phyloP scores from a whole-genome alignment of 2,888 invertebrate genomes.

The Andrena praecox region DNA sequence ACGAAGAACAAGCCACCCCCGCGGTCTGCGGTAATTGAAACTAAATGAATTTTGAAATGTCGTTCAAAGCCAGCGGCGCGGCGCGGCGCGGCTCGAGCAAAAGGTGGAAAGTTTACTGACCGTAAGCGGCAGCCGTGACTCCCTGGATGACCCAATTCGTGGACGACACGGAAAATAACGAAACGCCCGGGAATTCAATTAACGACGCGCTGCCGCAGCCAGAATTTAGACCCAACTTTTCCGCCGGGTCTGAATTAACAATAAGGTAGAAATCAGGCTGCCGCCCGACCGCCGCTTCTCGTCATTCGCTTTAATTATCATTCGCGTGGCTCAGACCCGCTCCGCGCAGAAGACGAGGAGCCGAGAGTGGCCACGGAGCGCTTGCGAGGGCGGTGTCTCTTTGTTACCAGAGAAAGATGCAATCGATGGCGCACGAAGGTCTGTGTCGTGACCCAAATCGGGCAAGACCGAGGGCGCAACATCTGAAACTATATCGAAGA shows the following conservation, averaged over 20 bases:
- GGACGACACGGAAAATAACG: constrained; percentile 65
- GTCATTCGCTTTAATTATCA: constrained; percentile 29
- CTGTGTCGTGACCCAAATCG: not conserved
- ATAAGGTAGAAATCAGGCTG: constrained; percentile 47
- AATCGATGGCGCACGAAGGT: not conserved
- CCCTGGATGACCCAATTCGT: constrained; percentile 61
- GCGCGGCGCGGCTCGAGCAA: constrained; percentile 9
- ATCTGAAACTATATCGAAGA: constrained; percentile 16
- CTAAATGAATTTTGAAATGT: constrained; percentile 65
- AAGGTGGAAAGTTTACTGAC: constrained; percentile 62
- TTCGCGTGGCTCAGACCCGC: not conserved
- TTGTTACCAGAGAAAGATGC: not conserved
- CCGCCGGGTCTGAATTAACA: constrained; percentile 52
- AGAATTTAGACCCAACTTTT: constrained; percentile 49
- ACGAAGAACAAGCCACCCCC: constrained; percentile 58
- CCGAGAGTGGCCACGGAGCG: not conserved
- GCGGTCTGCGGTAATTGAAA: constrained; percentile 61
- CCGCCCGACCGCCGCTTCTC: not conserved
- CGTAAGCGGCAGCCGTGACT: constrained; percentile 59
- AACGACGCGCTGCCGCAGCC: constrained; percentile 50
- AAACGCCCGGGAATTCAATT: constrained; percentile 68
- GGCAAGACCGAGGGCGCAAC: not conserved
- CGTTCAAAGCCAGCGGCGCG: constrained; percentile 53
- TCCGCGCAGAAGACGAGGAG: too few species aligned
- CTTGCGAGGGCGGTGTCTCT: not conserved